phyloP scores from a whole-genome alignment of 1,140 invertebrate genomes.

The Aphaenogaster rudis region DNA sequence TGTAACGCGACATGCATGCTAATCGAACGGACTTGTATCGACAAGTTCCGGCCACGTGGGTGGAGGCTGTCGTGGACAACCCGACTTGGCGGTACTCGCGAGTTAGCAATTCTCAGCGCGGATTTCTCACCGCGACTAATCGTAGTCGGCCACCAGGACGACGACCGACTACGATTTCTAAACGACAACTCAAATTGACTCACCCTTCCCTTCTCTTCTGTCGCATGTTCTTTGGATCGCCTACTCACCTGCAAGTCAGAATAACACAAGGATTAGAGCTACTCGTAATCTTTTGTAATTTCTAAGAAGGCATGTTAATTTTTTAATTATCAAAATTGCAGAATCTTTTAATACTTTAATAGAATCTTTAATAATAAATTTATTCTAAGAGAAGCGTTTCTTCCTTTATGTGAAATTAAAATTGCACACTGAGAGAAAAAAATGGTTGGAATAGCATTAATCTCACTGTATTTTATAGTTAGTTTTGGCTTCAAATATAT shows the following conservation, averaged over 20 bases:
- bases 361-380: too few relatives aligned
- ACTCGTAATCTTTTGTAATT: not conserved
- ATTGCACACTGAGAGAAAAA: not conserved
- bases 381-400: not conserved
- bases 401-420: not conserved
- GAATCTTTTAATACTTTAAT: too few relatives aligned
- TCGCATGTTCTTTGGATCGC: conserved; percentile 80
- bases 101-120: conserved; percentile 20
- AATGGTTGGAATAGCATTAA: not conserved
- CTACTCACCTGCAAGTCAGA: conserved; percentile 82
- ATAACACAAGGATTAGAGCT: conserved; percentile 17
- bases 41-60: conserved; percentile 56
- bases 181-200: conserved; percentile 75
- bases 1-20: conserved; percentile 63
- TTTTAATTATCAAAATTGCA: too few relatives aligned
- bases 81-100: not conserved
- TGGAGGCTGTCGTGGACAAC: conserved; percentile 27
- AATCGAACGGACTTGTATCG: conserved; percentile 64
- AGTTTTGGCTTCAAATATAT: too few relatives aligned
- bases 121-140: not conserved
- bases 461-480: too few relatives aligned
- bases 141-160: not conserved
- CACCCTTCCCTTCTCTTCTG: conserved; percentile 81
- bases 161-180: conserved; percentile 48
- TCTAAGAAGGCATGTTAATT: too few relatives aligned